These are phyloP conservation scores for Copidosoma floridanum DNA, from an alignment of 1,140 invertebrate species.

Conservation along the genomic window DNA sequence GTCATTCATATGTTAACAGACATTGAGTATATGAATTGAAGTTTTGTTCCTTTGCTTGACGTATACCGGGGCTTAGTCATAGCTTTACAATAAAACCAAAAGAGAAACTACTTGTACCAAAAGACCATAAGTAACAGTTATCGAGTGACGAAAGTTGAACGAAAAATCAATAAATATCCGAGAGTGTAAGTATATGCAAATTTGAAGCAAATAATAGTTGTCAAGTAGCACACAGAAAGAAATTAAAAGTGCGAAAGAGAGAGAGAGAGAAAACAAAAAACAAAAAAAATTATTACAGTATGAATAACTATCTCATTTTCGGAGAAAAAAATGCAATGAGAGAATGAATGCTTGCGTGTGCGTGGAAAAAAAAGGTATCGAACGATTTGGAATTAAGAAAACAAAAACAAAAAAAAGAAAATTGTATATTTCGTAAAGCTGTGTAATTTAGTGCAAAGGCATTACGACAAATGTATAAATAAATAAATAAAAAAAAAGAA, in stretches of 20 bases:
- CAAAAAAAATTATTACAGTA: slow-evolving; percentile 6
- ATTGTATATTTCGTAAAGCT: slow-evolving; percentile 41
- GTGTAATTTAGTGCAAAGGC: slow-evolving; percentile 46
- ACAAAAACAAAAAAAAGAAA: slow-evolving; percentile 12
- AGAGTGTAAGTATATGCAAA: slow-evolving; percentile 14
- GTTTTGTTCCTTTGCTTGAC: too few species aligned
- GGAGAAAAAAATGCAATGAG: too few species aligned
- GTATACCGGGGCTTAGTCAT: slow-evolving; percentile 43
- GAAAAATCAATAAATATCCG: slow-evolving; percentile 18
- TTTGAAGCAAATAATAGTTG: slow-evolving; percentile 2
- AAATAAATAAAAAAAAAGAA: too few species aligned
- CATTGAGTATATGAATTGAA: too few species aligned
- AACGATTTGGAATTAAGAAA: too few species aligned
- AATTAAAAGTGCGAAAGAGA: slow-evolving; percentile 19
- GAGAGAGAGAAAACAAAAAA: slow-evolving; percentile 13
- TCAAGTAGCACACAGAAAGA: slow-evolving; percentile 15
- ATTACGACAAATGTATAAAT: slow-evolving; percentile 38
- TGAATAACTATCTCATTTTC: slow-evolving; percentile 16
- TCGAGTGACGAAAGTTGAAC: slow-evolving; percentile 17
- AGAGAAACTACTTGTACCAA: slow-evolving; percentile 40
- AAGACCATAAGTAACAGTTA: slow-evolving; percentile 34
- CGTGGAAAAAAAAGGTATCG: too few species aligned
- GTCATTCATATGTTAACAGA: too few species aligned
- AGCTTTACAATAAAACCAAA: slow-evolving; percentile 52
- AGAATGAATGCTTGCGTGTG: too few species aligned